Conservation (phyloP, 64 coral and sea anemone species). For the Stichodactyla helianthus region DNA sequence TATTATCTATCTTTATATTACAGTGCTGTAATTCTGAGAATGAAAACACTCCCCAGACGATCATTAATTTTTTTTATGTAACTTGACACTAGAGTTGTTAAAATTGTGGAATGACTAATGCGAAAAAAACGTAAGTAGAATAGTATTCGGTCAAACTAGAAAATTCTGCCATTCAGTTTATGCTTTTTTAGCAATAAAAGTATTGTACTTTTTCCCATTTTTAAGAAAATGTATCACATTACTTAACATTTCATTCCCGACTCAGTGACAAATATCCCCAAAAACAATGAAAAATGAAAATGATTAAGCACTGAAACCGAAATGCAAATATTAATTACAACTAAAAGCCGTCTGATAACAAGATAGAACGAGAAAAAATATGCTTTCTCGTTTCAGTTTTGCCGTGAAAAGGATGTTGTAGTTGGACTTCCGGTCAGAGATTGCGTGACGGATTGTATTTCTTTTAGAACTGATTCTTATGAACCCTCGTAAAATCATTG, state of each 20-base stretch:
- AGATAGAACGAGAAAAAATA: background rate
- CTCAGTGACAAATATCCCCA: background rate
- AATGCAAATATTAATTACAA: conserved; percentile 5
- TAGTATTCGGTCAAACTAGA: background rate
- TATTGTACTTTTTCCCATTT: background rate
- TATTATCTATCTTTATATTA: background rate
- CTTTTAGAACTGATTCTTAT: too few species aligned
- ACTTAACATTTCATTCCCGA: background rate
- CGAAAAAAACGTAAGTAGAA: background rate
- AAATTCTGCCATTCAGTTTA: background rate
- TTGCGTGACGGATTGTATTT: background rate
- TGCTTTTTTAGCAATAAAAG: background rate
- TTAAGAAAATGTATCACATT: background rate
- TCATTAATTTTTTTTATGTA: too few species aligned
- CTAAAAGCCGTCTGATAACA: background rate
- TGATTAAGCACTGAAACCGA: background rate
- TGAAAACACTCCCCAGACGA: too few species aligned
- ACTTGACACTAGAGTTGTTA: background rate
- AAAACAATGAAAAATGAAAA: conserved; percentile 7
- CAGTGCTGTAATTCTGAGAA: too few species aligned
- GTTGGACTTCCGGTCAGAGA: background rate
- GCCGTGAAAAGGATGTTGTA: conserved; percentile 12
- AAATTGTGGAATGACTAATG: background rate
- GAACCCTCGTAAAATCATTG: background rate
- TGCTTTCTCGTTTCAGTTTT: conserved; percentile 3